Evolutionary conservation across 1,140 invertebrate genomes (phyloP).

Genomic region (Zeugodacus cucurbitae): DNA sequence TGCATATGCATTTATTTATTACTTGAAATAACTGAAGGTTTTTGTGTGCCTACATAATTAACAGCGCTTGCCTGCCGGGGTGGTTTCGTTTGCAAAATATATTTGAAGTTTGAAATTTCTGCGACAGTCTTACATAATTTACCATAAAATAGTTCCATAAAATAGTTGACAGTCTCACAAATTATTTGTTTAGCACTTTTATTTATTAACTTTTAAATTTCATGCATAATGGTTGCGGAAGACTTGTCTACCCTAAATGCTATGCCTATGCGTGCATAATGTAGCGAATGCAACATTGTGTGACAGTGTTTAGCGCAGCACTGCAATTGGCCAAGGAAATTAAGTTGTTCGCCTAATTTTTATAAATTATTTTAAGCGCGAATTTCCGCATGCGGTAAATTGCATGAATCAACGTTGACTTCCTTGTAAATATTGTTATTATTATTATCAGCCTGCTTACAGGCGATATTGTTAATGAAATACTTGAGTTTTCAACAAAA

Average conservation of each 20-base stretch:
- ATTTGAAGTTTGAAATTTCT: background rate
- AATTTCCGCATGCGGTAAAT: background rate
- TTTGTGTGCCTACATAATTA: too few relatives aligned
- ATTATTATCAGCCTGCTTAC: background rate
- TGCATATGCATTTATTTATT: too few relatives aligned
- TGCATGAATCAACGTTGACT: background rate
- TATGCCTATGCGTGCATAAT: background rate
- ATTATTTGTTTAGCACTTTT: background rate
- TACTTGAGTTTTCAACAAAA: background rate
- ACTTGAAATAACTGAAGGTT: background rate
- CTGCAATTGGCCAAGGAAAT: background rate
- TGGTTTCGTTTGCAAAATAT: too few relatives aligned
- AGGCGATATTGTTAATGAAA: background rate
- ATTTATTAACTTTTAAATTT: background rate
- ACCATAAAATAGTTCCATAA: background rate
- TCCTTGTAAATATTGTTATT: background rate
- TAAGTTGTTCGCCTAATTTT: background rate
- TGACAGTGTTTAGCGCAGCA: background rate
- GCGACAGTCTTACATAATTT: background rate
- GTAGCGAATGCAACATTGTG: background rate
- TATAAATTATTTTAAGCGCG: conserved; percentile 2
- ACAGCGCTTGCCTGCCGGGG: too few relatives aligned
- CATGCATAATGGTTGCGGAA: background rate
- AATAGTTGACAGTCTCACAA: background rate
- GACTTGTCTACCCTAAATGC: background rate